Evolutionary conservation across 2,797 vertebrate species (phyloP).

Genomic region (Mustela erminea): DNA sequence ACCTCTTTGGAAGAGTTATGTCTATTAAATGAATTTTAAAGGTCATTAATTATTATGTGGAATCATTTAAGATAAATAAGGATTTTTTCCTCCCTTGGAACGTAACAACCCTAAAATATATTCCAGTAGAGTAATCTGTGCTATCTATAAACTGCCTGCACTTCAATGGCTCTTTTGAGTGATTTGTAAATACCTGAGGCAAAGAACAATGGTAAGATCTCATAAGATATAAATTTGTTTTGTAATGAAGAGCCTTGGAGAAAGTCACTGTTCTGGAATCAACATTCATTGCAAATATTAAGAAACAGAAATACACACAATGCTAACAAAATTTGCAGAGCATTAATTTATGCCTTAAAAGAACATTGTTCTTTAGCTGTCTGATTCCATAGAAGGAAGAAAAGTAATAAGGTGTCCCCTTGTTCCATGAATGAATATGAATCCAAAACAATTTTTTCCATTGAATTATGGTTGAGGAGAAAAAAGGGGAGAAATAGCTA

Average conservation of each 20-base stretch:
- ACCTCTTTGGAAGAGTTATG: neutral
- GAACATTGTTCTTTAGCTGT: neutral
- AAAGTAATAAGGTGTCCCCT: neutral
- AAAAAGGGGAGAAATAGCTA: neutral
- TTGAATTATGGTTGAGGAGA: neutral
- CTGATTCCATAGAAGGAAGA: neutral
- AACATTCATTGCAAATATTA: neutral
- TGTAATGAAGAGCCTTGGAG: neutral
- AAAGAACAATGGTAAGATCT: neutral
- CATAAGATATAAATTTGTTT: neutral
- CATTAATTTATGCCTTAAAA: conserved; percentile 24
- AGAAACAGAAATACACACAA: neutral
- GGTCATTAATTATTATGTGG: neutral
- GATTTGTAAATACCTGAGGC: neutral
- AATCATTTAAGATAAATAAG: neutral
- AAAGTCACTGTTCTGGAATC: neutral
- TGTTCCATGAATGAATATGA: conserved; percentile 19
- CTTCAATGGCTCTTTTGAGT: neutral
- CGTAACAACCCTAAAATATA: neutral
- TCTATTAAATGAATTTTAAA: conserved; percentile 27
- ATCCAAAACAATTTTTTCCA: neutral
- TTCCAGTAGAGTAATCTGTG: neutral
- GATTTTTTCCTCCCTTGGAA: neutral
- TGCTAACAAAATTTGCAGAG: neutral
- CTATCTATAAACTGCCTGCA: neutral